phyloP scores from a whole-genome alignment of 1,140 invertebrate genomes.

The Pentalonia nigronervosa region DNA sequence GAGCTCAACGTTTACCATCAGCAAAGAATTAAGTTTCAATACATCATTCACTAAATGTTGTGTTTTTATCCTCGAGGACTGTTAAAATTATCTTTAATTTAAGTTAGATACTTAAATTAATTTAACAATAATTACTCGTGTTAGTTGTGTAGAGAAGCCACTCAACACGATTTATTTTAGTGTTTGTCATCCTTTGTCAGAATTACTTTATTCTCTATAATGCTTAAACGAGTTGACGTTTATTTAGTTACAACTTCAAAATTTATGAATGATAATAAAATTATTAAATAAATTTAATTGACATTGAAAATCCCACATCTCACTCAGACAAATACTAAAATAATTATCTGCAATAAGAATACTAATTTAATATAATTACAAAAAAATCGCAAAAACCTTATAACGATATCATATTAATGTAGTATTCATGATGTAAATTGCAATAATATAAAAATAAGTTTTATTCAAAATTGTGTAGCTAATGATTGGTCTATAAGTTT shows the following conservation, averaged over 20 bases:
- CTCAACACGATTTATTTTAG: neutral
- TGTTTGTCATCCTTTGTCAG: neutral
- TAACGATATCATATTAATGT: neutral
- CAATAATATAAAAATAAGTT: neutral
- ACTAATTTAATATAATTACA: neutral
- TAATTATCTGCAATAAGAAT: neutral
- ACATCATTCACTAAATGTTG: neutral
- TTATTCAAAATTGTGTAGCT: neutral
- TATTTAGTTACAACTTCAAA: neutral
- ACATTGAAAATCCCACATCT: neutral
- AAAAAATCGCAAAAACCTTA: neutral
- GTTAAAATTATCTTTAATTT: neutral
- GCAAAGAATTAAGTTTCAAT: neutral
- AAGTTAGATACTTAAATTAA: neutral
- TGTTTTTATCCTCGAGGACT: neutral
- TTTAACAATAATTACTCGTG: neutral
- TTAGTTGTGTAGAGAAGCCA: neutral
- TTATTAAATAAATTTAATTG: slow-evolving; percentile 11
- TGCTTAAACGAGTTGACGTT: neutral
- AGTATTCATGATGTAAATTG: neutral
- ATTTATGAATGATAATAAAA: neutral
- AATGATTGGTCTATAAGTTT: neutral
- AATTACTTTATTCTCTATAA: neutral
- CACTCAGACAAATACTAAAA: neutral
- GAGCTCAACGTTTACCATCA: neutral